Evolutionary conservation across 1,140 invertebrate genomes (phyloP), one percentile per base, ranked within the genome.

Genomic region (Drosophila insularis): DNA sequence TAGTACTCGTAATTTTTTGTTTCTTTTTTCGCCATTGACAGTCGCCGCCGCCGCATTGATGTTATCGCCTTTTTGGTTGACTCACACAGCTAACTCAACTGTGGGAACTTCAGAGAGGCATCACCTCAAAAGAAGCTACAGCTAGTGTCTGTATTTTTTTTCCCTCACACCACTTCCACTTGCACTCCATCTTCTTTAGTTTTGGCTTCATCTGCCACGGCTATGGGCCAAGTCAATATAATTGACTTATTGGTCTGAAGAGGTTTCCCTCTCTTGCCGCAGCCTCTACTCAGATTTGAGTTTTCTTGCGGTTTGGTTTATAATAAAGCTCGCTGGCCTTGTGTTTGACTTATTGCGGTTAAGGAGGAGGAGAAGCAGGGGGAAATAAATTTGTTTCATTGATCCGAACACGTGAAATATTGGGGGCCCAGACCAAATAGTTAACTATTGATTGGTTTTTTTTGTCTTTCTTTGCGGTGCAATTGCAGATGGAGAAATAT

Each of bases 301-400:
- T 21, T 2, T 50, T 21, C 17, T 78, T 81, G 81, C 74, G 81
- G 81, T 87, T 68, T 63, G 50, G 63, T 14, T 62, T 62, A 87
- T 87, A 87, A 87, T 87, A 78, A 87, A 87, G 77, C 84, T 89
- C 80, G 80, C 77, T 84, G 84, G 84, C 84, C 84, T 84, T 80
- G 73, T 74, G 74, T 87, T 87, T 87, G 84, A 87, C 84, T 87
- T 87, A 87, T 89, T 87, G 84, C 77, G 84, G 84, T 89, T 65
- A 78, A 60, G 4, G 2, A 27, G 27, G 27, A 27, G 27, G 68
- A 62, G 54, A 11, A 64, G 62, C 6, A 1, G 40, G 56, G 62
- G 62, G 7, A 1, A 50, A 75, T 32, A 78, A 71, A 66, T 80
- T 85, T 78, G 81, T 87, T 86, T 70, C 73, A 74, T 53, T 71